These are phyloP conservation scores for Cotesia chilonis DNA, from an alignment of 1,140 invertebrate species.

Conservation along the genomic window DNA sequence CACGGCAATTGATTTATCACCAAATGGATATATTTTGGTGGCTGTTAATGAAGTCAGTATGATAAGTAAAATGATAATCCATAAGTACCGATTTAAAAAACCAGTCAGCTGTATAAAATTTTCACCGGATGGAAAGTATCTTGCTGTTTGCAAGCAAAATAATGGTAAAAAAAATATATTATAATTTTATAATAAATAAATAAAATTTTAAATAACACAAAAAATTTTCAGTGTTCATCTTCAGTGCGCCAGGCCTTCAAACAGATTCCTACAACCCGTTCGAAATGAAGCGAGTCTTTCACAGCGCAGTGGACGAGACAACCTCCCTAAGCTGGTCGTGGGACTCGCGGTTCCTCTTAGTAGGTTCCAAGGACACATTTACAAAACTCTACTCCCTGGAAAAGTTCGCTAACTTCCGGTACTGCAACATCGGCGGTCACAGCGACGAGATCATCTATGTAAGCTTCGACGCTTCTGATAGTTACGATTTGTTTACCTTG, in stretches of 20 bases:
- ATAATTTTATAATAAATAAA: too few relatives aligned
- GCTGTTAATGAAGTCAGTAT: constrained; percentile 88
- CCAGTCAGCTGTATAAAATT: constrained; percentile 83
- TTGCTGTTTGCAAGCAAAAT: constrained; percentile 88
- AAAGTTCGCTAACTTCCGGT: constrained; percentile 77
- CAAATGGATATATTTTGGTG: constrained; percentile 84
- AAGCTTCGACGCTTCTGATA: constrained; percentile 85
- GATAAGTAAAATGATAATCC: constrained; percentile 83
- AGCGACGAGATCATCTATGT: constrained; percentile 82
- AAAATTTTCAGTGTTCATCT: constrained; percentile 78
- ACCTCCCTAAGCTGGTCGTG: constrained; percentile 90
- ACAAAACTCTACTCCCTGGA: constrained; percentile 82
- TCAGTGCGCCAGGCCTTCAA: constrained; percentile 82
- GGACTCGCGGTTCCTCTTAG: constrained; percentile 86
- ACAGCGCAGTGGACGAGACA: constrained; percentile 81
- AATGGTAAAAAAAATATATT: constrained; percentile 67
- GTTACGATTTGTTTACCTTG: constrained; percentile 81
- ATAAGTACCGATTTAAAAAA: constrained; percentile 84
- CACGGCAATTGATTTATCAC: constrained; percentile 83
- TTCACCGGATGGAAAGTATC: constrained; percentile 92
- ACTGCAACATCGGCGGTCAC: constrained; percentile 80
- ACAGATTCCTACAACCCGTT: constrained; percentile 89
- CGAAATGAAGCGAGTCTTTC: constrained; percentile 82
- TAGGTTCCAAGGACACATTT: constrained; percentile 89
- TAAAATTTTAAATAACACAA: too few relatives aligned